phyloP scores from a whole-genome alignment of 2,888 invertebrate species.

The Cryptocheilus praepositus region DNA sequence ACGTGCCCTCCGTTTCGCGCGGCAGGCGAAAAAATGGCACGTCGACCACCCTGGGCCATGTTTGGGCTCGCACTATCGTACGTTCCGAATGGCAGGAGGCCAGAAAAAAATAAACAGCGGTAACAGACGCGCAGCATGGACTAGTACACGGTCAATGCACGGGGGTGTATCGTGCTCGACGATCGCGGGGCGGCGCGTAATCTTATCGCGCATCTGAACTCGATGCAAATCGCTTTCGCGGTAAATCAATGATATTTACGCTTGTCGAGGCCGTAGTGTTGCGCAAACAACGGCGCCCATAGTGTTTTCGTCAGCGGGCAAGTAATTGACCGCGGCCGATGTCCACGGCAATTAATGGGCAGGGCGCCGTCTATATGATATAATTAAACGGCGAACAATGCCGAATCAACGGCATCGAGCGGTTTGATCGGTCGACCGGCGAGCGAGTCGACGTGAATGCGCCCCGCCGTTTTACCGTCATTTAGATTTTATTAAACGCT shows the following conservation, averaged over 20 bases:
- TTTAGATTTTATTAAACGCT: slow-evolving; percentile 63
- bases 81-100: no score
- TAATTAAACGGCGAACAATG: slow-evolving; percentile 61
- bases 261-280: slow-evolving; percentile 17
- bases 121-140: no score
- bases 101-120: no score
- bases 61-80: no score
- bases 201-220: slow-evolving; percentile 1
- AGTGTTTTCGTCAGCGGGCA: slow-evolving; percentile 23
- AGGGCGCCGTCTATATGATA: slow-evolving; percentile 43
- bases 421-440: slow-evolving; percentile 22
- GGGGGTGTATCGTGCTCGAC: no score
- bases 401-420: slow-evolving; percentile 56
- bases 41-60: no score
- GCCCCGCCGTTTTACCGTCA: slow-evolving; percentile 38
- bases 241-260: slow-evolving; percentile 12
- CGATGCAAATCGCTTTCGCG: no score
- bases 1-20: no score
- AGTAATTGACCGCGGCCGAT: slow-evolving; percentile 50
- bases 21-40: no score
- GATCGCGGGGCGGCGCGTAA: slow-evolving; percentile 18
- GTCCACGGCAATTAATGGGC: slow-evolving; percentile 47
- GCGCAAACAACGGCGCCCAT: slow-evolving; percentile 30
- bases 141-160: no score
- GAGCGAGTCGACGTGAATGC: no score